A percentile compares a stretch with the other conserved stretches of the same genome.
phyloP scores from a whole-genome alignment of 2,888 invertebrate genomes.

The Eristalis tenax region DNA sequence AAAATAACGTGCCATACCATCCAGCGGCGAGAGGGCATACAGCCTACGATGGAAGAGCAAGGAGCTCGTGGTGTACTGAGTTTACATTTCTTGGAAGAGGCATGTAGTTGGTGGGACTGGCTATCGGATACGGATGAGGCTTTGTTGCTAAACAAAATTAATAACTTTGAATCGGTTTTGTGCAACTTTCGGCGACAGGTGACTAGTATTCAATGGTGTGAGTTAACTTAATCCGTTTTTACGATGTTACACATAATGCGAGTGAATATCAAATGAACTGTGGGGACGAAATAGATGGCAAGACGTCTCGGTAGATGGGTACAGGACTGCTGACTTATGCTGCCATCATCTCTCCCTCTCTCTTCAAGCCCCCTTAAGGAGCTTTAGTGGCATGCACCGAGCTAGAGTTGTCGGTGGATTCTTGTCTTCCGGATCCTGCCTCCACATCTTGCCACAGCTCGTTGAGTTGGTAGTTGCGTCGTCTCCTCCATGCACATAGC shows the following conservation, averaged over 20 bases:
- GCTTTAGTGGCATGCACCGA: too few relatives aligned
- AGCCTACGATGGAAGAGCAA: neutral
- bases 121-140: neutral
- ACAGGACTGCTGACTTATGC: too few relatives aligned
- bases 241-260: neutral
- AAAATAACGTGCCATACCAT: neutral
- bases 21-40: neutral
- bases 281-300: too few relatives aligned
- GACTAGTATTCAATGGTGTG: neutral
- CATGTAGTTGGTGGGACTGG: neutral
- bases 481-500: too few relatives aligned
- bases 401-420: too few relatives aligned
- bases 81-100: neutral
- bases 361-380: too few relatives aligned
- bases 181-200: neutral
- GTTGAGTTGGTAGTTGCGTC: too few relatives aligned
- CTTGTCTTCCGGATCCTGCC: too few relatives aligned
- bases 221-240: neutral
- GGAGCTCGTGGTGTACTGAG: neutral
- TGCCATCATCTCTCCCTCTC: too few relatives aligned
- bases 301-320: too few relatives aligned
- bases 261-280: too few relatives aligned
- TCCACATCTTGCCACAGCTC: too few relatives aligned
- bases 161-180: neutral
- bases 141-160: neutral